Base-by-base conservation (phyloP, 2,797 vertebrate genomes). In the Sus cebifrons region DNA sequence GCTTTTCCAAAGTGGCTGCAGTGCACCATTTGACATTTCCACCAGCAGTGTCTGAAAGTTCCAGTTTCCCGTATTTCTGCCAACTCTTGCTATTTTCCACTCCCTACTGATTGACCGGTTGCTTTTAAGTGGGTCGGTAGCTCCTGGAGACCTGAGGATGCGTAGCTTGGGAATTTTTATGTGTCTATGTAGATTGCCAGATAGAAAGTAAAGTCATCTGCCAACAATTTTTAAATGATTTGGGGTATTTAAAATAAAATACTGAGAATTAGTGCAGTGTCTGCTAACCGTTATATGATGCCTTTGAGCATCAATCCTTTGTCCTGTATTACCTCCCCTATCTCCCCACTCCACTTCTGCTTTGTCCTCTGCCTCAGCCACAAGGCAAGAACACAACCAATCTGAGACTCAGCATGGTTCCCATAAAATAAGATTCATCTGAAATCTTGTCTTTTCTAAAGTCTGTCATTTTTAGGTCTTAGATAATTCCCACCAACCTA, bases 211-310 rank as follows among this genome's bases (percentile, higher is more conserved):
- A 32, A 58, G 11, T 84, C 40, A 74, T 49, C 25, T 29, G 62
- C 40, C 75, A 78, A 54, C 20, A 64, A 89, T 74, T 78, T 95
- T 65, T 52, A 86, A 81, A 49, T 44, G 44, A 60, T 91, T 49
- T 84, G n/a, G n/a, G 8, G 74, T 89, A 75, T 84, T 95, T 92
- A 71, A 23, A 82, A 73, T 79, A n/a, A 92, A 73, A 74, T 13
- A 44, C 23, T 64, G 54, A 20, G 9, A 32, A 18, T 89, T 49
- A 89, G 7, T 79, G 73, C 71, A 54, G 36, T 73, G n/a, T 95
- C 86, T 65, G 3, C 58, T 65, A 58, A 74, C 21, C 21, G 15
- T 70, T 40, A 32, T 91, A 62, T 88, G 32, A 84, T 92, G 44
- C 25, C 65, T 90, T 79, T 58, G 27, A 70, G 32, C n/a, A 40